These are phyloP conservation scores for Ceriagrion tenellum DNA, from an alignment of 2,888 invertebrate species.

Conservation along the genomic window DNA sequence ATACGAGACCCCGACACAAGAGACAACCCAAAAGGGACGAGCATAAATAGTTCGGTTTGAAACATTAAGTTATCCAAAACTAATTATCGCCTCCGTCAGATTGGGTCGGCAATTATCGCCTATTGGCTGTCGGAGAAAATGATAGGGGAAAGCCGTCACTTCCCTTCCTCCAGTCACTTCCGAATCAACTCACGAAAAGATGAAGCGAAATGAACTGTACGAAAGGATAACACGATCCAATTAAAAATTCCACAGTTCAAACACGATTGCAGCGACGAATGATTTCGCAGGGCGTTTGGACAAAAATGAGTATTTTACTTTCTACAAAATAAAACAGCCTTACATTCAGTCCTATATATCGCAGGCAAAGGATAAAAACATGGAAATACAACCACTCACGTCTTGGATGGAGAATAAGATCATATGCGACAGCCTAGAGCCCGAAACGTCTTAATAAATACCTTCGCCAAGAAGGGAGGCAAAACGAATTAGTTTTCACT, in stretches of 20 bases:
- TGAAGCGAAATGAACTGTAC: background rate
- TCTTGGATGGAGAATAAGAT: too few relatives aligned
- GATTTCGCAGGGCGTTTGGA: too few relatives aligned
- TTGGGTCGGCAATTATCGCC: background rate
- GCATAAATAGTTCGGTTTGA: slow-evolving; percentile 38
- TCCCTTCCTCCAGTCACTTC: background rate
- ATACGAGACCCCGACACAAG: background rate
- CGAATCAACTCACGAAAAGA: background rate
- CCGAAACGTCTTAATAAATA: too few relatives aligned
- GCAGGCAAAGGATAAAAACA: too few relatives aligned
- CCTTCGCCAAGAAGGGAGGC: too few relatives aligned
- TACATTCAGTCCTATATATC: too few relatives aligned
- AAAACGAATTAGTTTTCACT: too few relatives aligned
- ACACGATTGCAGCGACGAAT: too few relatives aligned
- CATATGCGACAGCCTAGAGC: too few relatives aligned
- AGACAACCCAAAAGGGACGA: background rate
- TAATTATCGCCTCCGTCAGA: background rate
- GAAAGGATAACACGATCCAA: background rate
- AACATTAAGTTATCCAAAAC: slow-evolving; percentile 29
- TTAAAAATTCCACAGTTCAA: background rate
- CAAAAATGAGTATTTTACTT: too few relatives aligned
- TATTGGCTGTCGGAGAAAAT: slow-evolving; percentile 24
- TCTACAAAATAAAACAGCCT: too few relatives aligned
- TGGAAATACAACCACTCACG: too few relatives aligned
- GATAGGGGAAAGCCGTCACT: background rate